These are phyloP conservation scores for Megaustenia siamemsis DNA, from an alignment of 2,888 invertebrate genomes.

Conservation along the genomic window DNA sequence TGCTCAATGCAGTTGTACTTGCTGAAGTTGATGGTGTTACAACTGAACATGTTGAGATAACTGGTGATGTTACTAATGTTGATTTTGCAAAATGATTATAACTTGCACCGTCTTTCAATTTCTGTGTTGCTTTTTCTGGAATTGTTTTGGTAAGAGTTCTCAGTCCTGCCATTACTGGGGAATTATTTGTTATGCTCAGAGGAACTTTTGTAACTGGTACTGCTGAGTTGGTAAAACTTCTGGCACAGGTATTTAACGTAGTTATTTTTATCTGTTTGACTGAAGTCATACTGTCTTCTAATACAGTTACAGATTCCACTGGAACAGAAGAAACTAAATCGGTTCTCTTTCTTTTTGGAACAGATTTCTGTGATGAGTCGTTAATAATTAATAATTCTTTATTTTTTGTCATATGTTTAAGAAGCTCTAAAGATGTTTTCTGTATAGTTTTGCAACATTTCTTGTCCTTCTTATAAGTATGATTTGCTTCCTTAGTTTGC, in stretches of 20 bases:
- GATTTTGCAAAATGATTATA: not conserved
- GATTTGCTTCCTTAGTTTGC: not conserved
- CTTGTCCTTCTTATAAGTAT: not conserved
- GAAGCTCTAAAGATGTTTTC: conserved; percentile 24
- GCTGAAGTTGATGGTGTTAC: not conserved
- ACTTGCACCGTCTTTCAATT: not conserved
- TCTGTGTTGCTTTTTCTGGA: not conserved
- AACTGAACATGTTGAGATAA: not conserved
- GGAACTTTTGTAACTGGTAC: not conserved
- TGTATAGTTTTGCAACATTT: not conserved
- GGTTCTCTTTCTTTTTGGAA: not conserved
- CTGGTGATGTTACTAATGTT: not conserved
- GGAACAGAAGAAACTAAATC: not conserved
- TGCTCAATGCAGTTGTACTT: not conserved
- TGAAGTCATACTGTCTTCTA: not conserved
- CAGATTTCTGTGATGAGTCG: not conserved
- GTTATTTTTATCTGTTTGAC: conserved; percentile 1
- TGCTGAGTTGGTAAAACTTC: not conserved
- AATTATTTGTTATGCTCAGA: not conserved
- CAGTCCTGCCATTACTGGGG: not conserved
- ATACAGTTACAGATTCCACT: not conserved
- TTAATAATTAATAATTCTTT: not conserved
- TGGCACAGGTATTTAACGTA: not conserved
- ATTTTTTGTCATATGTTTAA: conserved; percentile 44
- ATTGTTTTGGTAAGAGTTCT: not conserved